Base-by-base conservation (phyloP, 2,113 vertebrate genomes). In the Silurus asotus region DNA sequence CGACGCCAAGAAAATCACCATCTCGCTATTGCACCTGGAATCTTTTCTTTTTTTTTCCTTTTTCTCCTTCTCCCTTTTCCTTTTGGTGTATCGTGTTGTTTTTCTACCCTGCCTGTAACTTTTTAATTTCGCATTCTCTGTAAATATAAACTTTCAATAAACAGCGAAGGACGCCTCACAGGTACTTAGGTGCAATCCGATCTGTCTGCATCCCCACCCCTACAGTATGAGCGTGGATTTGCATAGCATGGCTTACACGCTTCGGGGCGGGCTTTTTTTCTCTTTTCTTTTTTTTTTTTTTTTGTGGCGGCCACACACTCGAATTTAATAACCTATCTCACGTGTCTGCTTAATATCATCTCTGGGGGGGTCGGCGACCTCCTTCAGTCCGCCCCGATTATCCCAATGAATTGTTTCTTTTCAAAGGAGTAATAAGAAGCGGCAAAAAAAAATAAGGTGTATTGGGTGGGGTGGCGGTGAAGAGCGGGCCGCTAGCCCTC, bases 321-420 rank as follows among this genome's bases (percentile, higher is more conserved):
- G 25, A 88, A 88, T 90, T 89, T 90, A 92, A 89, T 90, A 87
- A 92, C 67, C 88, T 49, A 67, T 84, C 84, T 87, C 92, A 55
- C 14, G 87, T 87, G 91, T 88, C 90, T 93, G 93, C 90, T 87
- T 84, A 89, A 91, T 89, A 86, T 88, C 59, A 89, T 91, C 90
- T 84, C 79, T 67, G 17, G 69, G 25, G 37, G 81, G 75, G 87
- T 74, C 72, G 20, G 75, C 87, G 86, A 90, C 88, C 86, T 88
- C 53, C 70, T 86, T 86, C 70, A 84, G 87, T 70, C 84, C 5
- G 2, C 84, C 45, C 77, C 25, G 92, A 93, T 94, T 55, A 90
- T 85, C 91, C 93, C 96, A 95, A 96, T 97, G 96, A 97, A 97
- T 96, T 94, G 93, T 69, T 92, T 94, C 92, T 91, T 81, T 88